Evolutionary conservation across 2,888 invertebrate species (phyloP).

Genomic region (Eupsilia transversa): DNA sequence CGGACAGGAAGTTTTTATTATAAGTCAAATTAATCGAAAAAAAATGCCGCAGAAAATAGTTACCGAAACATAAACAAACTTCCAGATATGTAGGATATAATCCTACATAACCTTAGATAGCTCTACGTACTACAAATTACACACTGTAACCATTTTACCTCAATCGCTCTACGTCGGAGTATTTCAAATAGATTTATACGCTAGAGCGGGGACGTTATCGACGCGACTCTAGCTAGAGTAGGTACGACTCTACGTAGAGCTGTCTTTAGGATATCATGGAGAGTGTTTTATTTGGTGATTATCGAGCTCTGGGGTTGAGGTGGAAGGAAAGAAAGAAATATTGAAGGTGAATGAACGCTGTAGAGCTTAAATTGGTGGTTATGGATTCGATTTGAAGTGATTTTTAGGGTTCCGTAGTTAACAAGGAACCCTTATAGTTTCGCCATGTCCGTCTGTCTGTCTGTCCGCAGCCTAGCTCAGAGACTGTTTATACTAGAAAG

Average conservation of each 20-base stretch:
- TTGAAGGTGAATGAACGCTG: not conserved
- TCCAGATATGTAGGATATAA: not conserved
- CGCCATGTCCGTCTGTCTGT: too few species aligned
- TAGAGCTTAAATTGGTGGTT: not conserved
- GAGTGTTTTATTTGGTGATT: constrained; percentile 65
- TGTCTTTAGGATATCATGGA: constrained; percentile 55
- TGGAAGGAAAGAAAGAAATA: not conserved
- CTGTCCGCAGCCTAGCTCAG: too few species aligned
- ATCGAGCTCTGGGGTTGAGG: constrained; percentile 29
- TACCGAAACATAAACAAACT: too few species aligned
- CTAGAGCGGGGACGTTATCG: constrained; percentile 59
- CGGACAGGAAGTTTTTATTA: too few species aligned
- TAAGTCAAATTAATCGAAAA: too few species aligned
- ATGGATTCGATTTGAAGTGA: not conserved
- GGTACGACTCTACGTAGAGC: constrained; percentile 47
- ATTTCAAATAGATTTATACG: constrained; percentile 67
- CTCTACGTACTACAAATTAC: constrained; percentile 58
- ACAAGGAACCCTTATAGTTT: too few species aligned
- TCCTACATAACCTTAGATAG: constrained; percentile 6
- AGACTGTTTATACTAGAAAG: too few species aligned
- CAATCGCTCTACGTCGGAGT: constrained; percentile 64
- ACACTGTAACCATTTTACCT: constrained; percentile 61
- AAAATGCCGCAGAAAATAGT: too few species aligned
- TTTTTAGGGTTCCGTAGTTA: too few species aligned
- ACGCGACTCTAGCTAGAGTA: constrained; percentile 55